These are phyloP conservation scores for Zoanthus sansibaricus DNA, from an alignment of 92 coral and sea anemone genomes.

Conservation along the genomic window DNA sequence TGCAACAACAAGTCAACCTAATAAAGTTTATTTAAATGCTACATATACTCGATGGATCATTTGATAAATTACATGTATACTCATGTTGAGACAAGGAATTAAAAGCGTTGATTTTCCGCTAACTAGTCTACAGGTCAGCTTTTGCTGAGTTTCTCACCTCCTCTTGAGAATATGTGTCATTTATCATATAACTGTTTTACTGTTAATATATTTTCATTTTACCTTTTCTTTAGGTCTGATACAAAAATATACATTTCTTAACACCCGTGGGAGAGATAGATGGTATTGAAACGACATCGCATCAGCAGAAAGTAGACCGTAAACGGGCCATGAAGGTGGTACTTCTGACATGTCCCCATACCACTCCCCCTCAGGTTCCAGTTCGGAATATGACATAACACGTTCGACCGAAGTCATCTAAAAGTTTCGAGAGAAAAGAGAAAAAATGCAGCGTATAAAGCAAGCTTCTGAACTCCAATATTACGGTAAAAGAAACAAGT, in stretches of 20 bases:
- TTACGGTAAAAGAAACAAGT: too few species aligned
- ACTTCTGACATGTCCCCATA: constrained; percentile 49
- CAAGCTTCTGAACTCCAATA: too few species aligned
- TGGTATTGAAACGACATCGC: constrained; percentile 85
- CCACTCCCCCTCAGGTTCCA: constrained; percentile 93
- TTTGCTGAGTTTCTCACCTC: too few species aligned
- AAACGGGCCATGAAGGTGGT: constrained; percentile 87
- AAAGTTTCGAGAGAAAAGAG: not conserved
- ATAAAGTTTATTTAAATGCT: too few species aligned
- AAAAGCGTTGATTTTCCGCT: too few species aligned
- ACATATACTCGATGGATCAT: too few species aligned
- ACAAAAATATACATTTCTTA: constrained; percentile 82
- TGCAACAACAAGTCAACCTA: too few species aligned
- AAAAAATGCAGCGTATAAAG: not conserved
- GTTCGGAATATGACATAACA: constrained; percentile 73
- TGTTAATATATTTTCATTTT: not conserved
- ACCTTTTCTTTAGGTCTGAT: constrained; percentile 96
- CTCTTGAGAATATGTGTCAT: too few species aligned
- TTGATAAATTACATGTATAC: too few species aligned
- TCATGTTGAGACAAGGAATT: too few species aligned
- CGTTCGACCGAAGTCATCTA: constrained; percentile 98
- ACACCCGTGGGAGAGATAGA: constrained; percentile 91
- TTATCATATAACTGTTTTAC: too few species aligned
- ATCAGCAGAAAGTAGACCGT: constrained; percentile 86
- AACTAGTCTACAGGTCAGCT: too few species aligned